Evolutionary conservation across 1,140 invertebrate genomes (phyloP).

Genomic region (Atta cephalotes): DNA sequence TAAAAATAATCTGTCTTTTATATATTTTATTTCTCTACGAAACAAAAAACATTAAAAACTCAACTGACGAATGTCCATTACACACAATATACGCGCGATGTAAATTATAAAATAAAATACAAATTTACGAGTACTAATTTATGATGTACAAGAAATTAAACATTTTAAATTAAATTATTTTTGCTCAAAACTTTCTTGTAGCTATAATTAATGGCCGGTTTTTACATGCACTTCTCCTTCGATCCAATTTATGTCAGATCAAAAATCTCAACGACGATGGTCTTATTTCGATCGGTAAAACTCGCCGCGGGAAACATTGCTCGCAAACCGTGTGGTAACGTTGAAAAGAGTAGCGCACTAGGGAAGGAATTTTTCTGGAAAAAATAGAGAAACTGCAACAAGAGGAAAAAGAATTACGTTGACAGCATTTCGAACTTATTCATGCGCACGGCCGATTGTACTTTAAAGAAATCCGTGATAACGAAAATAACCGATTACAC

Average conservation of each 20-base stretch:
- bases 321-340: constrained; percentile 9
- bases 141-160: not conserved
- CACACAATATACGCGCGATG: not conserved
- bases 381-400: not conserved
- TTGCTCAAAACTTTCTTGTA: not conserved
- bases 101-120: not conserved
- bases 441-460: constrained; percentile 45
- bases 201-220: not conserved
- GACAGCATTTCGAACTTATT: constrained; percentile 35
- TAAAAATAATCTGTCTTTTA: constrained; percentile 3
- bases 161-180: constrained; percentile 2
- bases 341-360: not conserved
- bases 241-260: not conserved
- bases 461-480: constrained; percentile 37
- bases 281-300: constrained; percentile 23
- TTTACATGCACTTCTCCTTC: not conserved
- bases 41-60: not conserved
- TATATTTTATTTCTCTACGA: not conserved
- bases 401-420: constrained; percentile 3
- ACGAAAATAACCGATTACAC: constrained; percentile 37
- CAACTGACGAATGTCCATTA: not conserved
- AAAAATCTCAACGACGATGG: not conserved
- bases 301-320: constrained; percentile 23
- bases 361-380: not conserved
- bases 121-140: not conserved